Conservation (phyloP, 2,113 vertebrate genomes). For the Indri indri region DNA sequence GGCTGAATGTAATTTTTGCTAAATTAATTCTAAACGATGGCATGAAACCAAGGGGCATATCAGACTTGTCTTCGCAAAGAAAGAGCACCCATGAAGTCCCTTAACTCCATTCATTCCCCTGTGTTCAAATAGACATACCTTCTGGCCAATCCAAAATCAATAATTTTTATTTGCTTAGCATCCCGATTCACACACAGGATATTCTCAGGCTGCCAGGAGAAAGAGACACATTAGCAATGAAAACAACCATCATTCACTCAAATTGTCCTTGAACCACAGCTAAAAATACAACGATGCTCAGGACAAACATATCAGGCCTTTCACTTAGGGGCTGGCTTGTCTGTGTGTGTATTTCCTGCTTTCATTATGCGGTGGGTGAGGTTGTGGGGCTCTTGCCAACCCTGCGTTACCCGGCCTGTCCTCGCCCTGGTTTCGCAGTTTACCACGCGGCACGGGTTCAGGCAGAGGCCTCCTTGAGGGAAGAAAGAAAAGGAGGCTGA, state of each 20-base stretch:
- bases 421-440: slow-evolving; percentile 47
- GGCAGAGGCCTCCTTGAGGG: slow-evolving; percentile 69
- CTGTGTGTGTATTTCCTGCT: slow-evolving; percentile 54
- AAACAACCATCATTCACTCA: slow-evolving; percentile 72
- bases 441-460: slow-evolving; percentile 70
- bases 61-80: slow-evolving; percentile 33
- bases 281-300: slow-evolving; percentile 71
- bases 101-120: not conserved
- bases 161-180: slow-evolving; percentile 98
- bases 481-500: not conserved
- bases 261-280: slow-evolving; percentile 73
- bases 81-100: not conserved
- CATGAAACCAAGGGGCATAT: not conserved
- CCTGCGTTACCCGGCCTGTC: slow-evolving; percentile 64
- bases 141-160: slow-evolving; percentile 98
- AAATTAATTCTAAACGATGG: slow-evolving; percentile 34
- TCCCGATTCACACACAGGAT: slow-evolving; percentile 96
- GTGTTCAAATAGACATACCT: slow-evolving; percentile 86
- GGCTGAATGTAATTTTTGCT: not conserved
- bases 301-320: slow-evolving; percentile 66
- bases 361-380: slow-evolving; percentile 65
- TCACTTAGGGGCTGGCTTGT: slow-evolving; percentile 60
- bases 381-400: slow-evolving; percentile 27
- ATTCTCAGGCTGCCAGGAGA: slow-evolving; percentile 95
- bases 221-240: slow-evolving; percentile 76